Evolutionary conservation across 2,888 invertebrate species (phyloP), one percentile per base, ranked within the genome.

Genomic region (Hybos culiciformis): DNA sequence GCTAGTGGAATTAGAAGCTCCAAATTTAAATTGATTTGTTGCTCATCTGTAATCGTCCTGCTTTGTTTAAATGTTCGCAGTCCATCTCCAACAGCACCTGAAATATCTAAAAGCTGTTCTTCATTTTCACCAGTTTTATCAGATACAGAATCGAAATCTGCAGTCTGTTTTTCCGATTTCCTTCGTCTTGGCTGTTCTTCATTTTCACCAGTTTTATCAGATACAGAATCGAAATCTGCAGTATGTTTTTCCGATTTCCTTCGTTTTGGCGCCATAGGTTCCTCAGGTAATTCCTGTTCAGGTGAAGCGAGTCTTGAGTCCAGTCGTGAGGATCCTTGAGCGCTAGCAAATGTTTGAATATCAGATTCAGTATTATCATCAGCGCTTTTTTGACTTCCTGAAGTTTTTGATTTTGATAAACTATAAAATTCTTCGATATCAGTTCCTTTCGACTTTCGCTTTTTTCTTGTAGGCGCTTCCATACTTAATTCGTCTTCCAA

Each of bases 391-490:
- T 48, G 73, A 20, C 57, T 62, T 3, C 53, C 57, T 68, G 54
- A 77, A 5, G 75, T 74, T 37, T 76, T 57, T 0, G 80, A 78
- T 44, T 70, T 70, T 3, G 77, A 75, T 37, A 80, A 62, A 56
- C 79, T 80, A 49, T 73, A 78, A 56, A 71, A 80, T 43, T 78
- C 78, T 37, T 78, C 79, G 14, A 74, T 73, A 46, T 77, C 78
- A 0, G 67, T 72, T 2, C 75, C 75, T 51, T 77, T 77, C 0
- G 79, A 77, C 60, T 82, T 81, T 51, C 74, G 79, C 31, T 83
- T 55, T 45, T 66, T 66, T 8, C 61, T 50, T 1, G 21, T 6
- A 0, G 74, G 71, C 0, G 76, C 70, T 51, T 75, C 70, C 42
- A 70, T 66, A 1, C 78, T 78, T 2, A 70, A 49, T 46, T 73